Conservation (phyloP, 2,888 invertebrate genomes). For the Nomada goodeniana region DNA sequence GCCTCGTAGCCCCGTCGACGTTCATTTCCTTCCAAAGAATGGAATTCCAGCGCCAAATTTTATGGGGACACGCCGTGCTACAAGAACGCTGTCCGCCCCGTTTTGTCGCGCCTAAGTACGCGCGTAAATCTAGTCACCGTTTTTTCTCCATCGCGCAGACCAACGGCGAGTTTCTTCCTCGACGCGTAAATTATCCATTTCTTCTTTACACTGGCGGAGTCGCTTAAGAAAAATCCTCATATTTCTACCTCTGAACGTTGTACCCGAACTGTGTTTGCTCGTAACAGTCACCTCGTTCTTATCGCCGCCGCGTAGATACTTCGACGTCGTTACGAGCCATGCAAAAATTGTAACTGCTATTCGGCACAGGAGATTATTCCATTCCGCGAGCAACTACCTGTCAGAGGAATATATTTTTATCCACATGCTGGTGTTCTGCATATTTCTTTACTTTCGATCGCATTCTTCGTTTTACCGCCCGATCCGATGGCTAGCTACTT, state of each 20-base stretch:
- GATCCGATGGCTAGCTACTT: background rate
- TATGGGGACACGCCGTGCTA: constrained; percentile 45
- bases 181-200: constrained; percentile 35
- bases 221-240: constrained; percentile 7
- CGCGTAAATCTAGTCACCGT: constrained; percentile 36
- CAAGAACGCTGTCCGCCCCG: constrained; percentile 45
- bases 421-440: background rate
- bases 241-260: background rate
- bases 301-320: constrained; percentile 16
- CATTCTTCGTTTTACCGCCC: constrained; percentile 10
- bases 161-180: background rate
- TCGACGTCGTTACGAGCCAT: no score
- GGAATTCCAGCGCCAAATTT: constrained; percentile 56
- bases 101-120: constrained; percentile 39
- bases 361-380: constrained; percentile 4
- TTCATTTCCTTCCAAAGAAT: constrained; percentile 48
- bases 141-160: background rate
- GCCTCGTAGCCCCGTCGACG: constrained; percentile 41
- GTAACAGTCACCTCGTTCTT: constrained; percentile 7
- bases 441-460: background rate
- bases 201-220: constrained; percentile 22
- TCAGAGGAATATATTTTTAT: background rate
- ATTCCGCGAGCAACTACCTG: no score
- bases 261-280: no score
- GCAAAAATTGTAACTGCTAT: background rate